Evolutionary conservation across 2,888 invertebrate genomes (phyloP).

Genomic region (Sepiola atlantica): DNA sequence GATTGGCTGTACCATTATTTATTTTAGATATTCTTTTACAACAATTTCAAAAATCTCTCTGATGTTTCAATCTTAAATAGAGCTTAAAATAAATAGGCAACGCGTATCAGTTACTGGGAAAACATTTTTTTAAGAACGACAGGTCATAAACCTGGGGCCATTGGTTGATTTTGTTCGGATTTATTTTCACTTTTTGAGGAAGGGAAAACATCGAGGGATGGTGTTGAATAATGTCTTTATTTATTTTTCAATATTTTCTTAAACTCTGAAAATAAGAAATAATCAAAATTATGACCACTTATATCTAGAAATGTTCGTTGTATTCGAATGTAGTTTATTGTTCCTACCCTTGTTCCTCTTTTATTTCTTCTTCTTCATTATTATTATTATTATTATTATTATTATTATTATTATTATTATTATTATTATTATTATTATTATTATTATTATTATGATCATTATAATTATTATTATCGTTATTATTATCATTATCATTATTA

Average conservation of each 20-base stretch:
- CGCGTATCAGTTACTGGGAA: not conserved
- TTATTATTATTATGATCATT: not conserved
- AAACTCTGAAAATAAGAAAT: not conserved
- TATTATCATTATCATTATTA: not conserved
- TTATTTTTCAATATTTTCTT: not conserved
- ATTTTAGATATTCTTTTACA: conserved; percentile 18
- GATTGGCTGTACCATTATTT: not conserved
- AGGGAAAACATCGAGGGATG: too few species aligned
- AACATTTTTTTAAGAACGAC: not conserved
- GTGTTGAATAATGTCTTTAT: not conserved
- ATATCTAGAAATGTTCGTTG: not conserved
- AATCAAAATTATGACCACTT: not conserved
- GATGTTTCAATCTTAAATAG: not conserved
- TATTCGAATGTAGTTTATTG: not conserved
- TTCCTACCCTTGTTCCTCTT: not conserved
- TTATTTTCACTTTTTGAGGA: not conserved
- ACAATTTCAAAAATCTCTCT: not conserved
- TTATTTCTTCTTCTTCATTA: not conserved
- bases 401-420: not conserved
- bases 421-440: too few species aligned
- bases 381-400: not conserved
- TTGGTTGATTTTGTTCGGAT: not conserved
- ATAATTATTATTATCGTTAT: not conserved
- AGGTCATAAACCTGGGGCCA: not conserved
- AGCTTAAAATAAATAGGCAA: not conserved